These are phyloP conservation scores for Myrmecophaga tridactyla DNA, from an alignment of 2,113 vertebrate species.

Conservation along the genomic window DNA sequence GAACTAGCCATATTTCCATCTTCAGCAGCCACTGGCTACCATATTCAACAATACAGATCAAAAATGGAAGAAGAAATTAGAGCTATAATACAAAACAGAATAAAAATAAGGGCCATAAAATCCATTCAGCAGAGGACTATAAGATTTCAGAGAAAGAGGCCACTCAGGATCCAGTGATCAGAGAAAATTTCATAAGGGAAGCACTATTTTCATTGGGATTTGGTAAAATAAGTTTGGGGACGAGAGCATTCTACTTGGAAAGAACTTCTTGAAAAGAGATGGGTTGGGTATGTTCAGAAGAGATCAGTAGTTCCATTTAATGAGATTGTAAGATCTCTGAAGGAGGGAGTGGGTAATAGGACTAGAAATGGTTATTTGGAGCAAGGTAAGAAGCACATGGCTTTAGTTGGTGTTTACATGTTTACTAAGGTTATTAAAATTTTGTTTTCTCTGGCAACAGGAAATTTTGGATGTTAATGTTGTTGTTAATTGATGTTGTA, in stretches of 20 bases:
- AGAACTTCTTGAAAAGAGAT: not conserved
- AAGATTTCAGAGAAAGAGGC: not conserved
- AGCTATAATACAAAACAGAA: not conserved
- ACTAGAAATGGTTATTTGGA: constrained; percentile 30
- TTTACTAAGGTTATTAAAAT: constrained; percentile 32
- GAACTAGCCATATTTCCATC: not conserved
- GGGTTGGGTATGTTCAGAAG: not conserved
- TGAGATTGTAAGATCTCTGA: constrained; percentile 37
- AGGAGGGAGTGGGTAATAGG: not conserved
- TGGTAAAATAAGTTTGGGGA: not conserved
- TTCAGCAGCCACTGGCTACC: not conserved
- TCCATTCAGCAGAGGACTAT: not conserved
- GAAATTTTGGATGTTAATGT: constrained; percentile 10
- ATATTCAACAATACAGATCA: not conserved
- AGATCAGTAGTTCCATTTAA: not conserved
- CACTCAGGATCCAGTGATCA: not conserved
- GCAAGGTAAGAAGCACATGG: not conserved
- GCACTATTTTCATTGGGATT: not conserved
- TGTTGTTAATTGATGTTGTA: not conserved
- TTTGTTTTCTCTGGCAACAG: not conserved
- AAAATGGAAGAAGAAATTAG: constrained; percentile 8
- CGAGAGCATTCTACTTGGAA: not conserved
- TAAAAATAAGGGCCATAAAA: not conserved
- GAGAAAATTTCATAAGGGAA: not conserved
- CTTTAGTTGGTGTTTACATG: not conserved